These are phyloP conservation scores for Litoditis marina DNA, from an alignment of 2,888 invertebrate genomes.

Conservation along the genomic window DNA sequence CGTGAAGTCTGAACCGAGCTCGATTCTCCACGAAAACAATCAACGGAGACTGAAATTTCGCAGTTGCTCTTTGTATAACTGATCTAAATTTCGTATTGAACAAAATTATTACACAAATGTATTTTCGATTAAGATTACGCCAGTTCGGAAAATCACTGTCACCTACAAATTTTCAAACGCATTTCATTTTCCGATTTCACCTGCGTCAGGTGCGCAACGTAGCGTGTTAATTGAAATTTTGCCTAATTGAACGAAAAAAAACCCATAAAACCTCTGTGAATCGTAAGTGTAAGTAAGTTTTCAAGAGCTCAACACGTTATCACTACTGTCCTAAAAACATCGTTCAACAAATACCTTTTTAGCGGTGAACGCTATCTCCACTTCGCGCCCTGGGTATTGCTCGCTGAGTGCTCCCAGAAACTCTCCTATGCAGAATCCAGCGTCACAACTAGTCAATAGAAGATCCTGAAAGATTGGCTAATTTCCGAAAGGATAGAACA, in stretches of 20 bases:
- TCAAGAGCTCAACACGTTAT: neutral
- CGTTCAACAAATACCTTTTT: conserved; percentile 23
- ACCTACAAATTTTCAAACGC: too few relatives aligned
- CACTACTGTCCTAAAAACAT: neutral
- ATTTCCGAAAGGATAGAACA: too few relatives aligned
- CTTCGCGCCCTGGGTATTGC: conserved; percentile 55
- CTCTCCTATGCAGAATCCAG: conserved; percentile 59
- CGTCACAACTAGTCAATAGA: conserved; percentile 53
- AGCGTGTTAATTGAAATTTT: too few relatives aligned
- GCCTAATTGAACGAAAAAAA: too few relatives aligned
- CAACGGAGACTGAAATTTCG: conserved; percentile 44
- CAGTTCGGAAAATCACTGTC: too few relatives aligned
- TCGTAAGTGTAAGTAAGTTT: too few relatives aligned
- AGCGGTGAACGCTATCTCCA: conserved; percentile 42
- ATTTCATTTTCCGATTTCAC: too few relatives aligned
- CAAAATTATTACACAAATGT: too few relatives aligned
- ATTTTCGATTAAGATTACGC: too few relatives aligned
- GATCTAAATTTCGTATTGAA: too few relatives aligned
- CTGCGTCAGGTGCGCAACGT: too few relatives aligned
- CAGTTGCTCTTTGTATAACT: neutral
- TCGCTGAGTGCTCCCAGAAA: conserved; percentile 57
- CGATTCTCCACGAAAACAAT: conserved; percentile 58
- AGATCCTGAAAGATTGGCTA: conserved; percentile 41
- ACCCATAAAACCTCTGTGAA: too few relatives aligned
- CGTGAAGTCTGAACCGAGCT: conserved; percentile 58